A percentile compares a stretch with the other conserved stretches of the same genome.
These are phyloP conservation scores for Poeciliopsis paucimaculata DNA, from an alignment of 2,797 vertebrate species.

Conservation along the genomic window DNA sequence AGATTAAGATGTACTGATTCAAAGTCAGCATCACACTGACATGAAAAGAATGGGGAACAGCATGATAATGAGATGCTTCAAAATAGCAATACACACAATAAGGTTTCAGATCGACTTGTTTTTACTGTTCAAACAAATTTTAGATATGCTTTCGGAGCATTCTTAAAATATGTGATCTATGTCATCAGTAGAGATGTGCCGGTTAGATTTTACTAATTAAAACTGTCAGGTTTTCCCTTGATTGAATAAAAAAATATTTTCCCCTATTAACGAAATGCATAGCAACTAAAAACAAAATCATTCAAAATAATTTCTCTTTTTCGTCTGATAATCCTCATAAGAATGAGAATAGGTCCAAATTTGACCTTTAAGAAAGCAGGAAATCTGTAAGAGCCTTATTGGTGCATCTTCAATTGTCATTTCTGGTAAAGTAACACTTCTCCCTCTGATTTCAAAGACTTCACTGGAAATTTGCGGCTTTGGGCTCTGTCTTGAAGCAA, in stretches of 20 bases:
- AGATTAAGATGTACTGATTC: conserved; percentile 45
- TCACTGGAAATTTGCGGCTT: conserved; percentile 56
- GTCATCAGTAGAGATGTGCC: neutral
- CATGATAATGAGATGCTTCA: conserved; percentile 36
- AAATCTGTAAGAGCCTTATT: neutral
- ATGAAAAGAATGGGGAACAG: conserved; percentile 19
- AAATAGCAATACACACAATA: conserved; percentile 15
- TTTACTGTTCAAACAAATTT: neutral
- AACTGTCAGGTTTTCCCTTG: neutral
- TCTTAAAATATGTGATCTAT: neutral
- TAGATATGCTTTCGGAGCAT: neutral
- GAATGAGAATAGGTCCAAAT: neutral
- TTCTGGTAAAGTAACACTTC: conserved; percentile 29
- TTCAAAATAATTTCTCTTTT: neutral
- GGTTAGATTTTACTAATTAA: neutral
- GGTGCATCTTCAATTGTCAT: conserved; percentile 9
- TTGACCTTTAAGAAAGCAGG: neutral
- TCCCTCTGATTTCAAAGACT: conserved; percentile 33
- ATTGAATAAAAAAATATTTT: neutral
- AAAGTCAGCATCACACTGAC: conserved; percentile 60
- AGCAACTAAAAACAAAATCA: neutral
- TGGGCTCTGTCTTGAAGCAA: conserved; percentile 55
- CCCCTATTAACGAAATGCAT: neutral
- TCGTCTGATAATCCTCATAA: neutral
- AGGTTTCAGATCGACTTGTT: conserved; percentile 18